Evolutionary conservation across 2,113 vertebrate species (phyloP).

Genomic region (Taurulus bubalis): DNA sequence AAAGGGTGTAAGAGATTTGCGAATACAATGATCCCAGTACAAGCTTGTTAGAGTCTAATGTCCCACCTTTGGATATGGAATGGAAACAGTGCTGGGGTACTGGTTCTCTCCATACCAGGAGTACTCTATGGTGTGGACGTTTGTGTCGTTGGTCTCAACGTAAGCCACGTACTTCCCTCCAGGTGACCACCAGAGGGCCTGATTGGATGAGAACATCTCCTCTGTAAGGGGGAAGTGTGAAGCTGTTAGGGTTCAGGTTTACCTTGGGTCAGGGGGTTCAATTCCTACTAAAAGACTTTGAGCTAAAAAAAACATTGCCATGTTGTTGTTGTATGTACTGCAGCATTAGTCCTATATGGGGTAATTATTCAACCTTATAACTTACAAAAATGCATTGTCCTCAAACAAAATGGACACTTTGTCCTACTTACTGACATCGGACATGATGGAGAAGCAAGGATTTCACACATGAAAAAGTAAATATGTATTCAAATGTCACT

Average conservation of each 20-base stretch:
- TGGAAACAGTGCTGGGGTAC: slow-evolving; percentile 92
- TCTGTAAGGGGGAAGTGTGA: slow-evolving; percentile 79
- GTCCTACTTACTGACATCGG: too few species aligned
- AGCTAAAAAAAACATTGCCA: not conserved
- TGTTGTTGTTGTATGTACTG: not conserved
- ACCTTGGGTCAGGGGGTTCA: not conserved
- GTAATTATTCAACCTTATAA: too few species aligned
- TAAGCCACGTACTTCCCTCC: slow-evolving; percentile 90
- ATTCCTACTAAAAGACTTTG: not conserved
- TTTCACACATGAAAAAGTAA: too few species aligned
- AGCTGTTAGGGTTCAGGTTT: not conserved
- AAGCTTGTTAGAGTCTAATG: not conserved
- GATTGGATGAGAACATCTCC: slow-evolving; percentile 93
- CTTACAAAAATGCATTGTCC: too few species aligned
- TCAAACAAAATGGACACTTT: too few species aligned
- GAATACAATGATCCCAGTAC: not conserved
- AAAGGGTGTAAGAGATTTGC: not conserved
- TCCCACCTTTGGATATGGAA: slow-evolving; percentile 96
- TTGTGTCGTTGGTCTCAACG: slow-evolving; percentile 90
- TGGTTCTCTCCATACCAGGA: slow-evolving; percentile 93
- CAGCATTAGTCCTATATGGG: not conserved
- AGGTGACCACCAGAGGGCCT: slow-evolving; percentile 96
- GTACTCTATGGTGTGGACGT: slow-evolving; percentile 92
- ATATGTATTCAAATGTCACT: too few species aligned
- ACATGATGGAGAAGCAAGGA: too few species aligned